Conservation (phyloP, 1,140 invertebrate genomes). For the Procambarus virginalis region DNA sequence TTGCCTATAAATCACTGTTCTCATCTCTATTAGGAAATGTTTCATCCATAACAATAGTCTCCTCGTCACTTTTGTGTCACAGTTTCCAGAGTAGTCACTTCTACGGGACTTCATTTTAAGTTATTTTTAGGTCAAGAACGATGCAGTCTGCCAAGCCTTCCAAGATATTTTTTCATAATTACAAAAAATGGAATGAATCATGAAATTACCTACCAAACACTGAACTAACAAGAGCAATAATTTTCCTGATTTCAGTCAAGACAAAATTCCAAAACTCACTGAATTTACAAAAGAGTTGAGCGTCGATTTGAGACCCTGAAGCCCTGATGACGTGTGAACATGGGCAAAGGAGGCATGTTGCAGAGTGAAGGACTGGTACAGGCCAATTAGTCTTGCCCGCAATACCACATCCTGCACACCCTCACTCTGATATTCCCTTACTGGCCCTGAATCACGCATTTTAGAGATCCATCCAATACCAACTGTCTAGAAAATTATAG, state of each 20-base stretch:
- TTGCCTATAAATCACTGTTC: no score
- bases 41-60: no score
- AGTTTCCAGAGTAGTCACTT: no score
- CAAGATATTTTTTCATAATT: no score
- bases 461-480: constrained; percentile 82
- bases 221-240: no score
- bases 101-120: no score
- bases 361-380: constrained; percentile 85
- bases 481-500: constrained; percentile 78
- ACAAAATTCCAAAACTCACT: constrained; percentile 75
- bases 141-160: no score
- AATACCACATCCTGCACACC: constrained; percentile 87
- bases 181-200: no score
- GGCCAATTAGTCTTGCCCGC: constrained; percentile 82
- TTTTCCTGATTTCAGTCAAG: background rate
- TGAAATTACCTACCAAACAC: no score
- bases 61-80: no score
- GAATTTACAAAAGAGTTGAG: constrained; percentile 81
- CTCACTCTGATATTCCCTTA: constrained; percentile 84
- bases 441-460: constrained; percentile 79
- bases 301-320: constrained; percentile 79
- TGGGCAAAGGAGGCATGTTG: constrained; percentile 83
- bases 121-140: no score
- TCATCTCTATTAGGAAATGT: no score
- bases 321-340: constrained; percentile 77